Base-by-base conservation (phyloP, 92 coral and sea anemone genomes). In the Siderastrea siderea region DNA sequence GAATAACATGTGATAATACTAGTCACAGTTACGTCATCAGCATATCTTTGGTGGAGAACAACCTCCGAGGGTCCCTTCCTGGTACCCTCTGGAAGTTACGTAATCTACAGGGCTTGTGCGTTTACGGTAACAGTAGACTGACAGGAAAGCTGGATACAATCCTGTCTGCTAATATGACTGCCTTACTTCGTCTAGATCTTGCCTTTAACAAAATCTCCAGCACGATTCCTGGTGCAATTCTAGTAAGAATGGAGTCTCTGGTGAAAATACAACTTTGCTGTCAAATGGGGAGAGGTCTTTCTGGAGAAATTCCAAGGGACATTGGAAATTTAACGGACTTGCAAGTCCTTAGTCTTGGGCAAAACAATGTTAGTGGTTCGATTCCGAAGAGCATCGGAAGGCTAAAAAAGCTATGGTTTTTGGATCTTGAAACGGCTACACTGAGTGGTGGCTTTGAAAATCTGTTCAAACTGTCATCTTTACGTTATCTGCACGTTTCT, bases 281-380 rank as follows among this genome's bases (percentile, higher is more conserved):
- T 69, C 96, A 93, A 75, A 48, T 60, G 76, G 96, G 90, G 6
- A 11, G 17, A 7, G 85, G 92, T 10, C 59, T 95, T 47, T 47
- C 82, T 9, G 96, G 98, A 1, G 46, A 82, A 82, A 88, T 95
- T 14, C 98, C 98, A 13, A 8, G 17, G 7, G 94, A 89, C 73
- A 91, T 95, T 58, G 98, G 94, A 16, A 93, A 89, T 55, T 88
- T 95, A 62, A 79, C 89, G 10, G 92, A 93, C 13, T 68, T 95
- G 84, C 95, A 93, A 72, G 96, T 95, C 13, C 87, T 95, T 8
- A 95, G 98, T 50, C 85, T 95, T 44, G 98, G 96, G 3, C 93
- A 86, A 51, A 95, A 86, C 80, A 55, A 12, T n/a, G 68, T 95
- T 6, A 44, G 58, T 46, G 98, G 98, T 19, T 57, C 77, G 8